Base-by-base conservation (phyloP, 2,888 invertebrate species). In the Chymomyza amoena region DNA sequence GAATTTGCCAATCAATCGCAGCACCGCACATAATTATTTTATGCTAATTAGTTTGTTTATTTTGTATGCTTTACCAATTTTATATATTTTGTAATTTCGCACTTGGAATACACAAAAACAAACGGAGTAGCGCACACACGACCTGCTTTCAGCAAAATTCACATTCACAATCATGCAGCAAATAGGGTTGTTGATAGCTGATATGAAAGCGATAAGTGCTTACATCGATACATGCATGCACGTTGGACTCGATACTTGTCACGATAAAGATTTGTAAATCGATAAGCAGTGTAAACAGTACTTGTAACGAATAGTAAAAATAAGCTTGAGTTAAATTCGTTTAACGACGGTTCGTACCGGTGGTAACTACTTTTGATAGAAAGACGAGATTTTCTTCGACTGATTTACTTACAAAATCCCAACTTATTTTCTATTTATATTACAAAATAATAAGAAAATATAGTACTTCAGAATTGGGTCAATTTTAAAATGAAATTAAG, bases 61-160 rank as follows among this genome's bases (percentile, higher is more conserved):
- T 7, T 66, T 61, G 68, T 71, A 63, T 63, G 68, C 61, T 73
- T 78, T 78, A 78, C 78, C 78, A 73, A 71, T 76, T 76, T 65
- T 64, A 64, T 76, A 68, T 78, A 75, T 78, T 78, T 78, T 68
- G 13, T 18, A 56, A 25, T 71, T 71, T 72, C 68, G 67, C 67
- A 69, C 32, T 73, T 70, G 65, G 68, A 63, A 72, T n/a, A 32
- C 61, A 67, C 36, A 50, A 10, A 6, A 66, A 59, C 62, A 57
- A 56, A 57, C 57, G 15, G 4, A 16, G 61, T 59, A 59, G 7
- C 62, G 52, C 51, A 51, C 51, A 51, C 36, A 1, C 9, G 56
- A 68, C 73, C 50, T 67, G 1, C 68, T 78, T 64, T 67, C 57
- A 69, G 65, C 61, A 71, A 63, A 76, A 71, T 76, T 78, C 39